These are phyloP conservation scores for Nanorana parkeri DNA, from an alignment of 2,113 vertebrate genomes.

Conservation along the genomic window DNA sequence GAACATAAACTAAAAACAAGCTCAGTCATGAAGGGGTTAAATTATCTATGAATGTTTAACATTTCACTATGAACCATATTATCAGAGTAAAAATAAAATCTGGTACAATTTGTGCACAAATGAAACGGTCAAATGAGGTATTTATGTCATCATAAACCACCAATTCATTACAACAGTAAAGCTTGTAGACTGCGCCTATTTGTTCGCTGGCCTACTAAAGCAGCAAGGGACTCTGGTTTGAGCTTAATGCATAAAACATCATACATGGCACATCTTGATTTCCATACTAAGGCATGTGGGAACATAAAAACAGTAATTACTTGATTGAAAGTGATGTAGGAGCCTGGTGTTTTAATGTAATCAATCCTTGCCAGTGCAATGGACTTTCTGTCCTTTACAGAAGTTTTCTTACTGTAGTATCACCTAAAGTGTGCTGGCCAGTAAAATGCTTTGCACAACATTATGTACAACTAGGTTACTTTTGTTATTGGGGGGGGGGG, in stretches of 20 bases:
- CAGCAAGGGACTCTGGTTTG: constrained; percentile 47
- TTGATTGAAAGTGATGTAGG: constrained; percentile 44
- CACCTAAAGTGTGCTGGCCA: neutral
- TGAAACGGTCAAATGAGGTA: constrained; percentile 43
- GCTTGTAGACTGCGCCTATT: neutral
- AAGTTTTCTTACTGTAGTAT: neutral
- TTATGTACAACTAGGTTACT: too few species aligned
- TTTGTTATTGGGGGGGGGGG: too few species aligned
- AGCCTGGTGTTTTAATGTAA: constrained; percentile 33
- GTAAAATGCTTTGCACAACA: too few species aligned
- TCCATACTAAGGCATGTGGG: constrained; percentile 30
- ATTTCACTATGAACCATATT: neutral
- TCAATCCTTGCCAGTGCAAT: constrained; percentile 1
- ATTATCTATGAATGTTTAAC: too few species aligned
- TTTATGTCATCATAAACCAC: constrained; percentile 17
- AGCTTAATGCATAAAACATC: constrained; percentile 55
- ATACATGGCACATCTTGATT: constrained; percentile 44
- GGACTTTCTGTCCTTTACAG: neutral
- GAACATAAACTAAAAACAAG: too few species aligned
- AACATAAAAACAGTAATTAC: constrained; percentile 21
- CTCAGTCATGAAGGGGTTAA: too few species aligned
- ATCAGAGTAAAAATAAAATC: constrained; percentile 16
- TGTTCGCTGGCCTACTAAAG: constrained; percentile 16
- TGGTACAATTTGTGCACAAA: neutral
- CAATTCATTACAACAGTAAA: constrained; percentile 29